Percentiles rank a stretch among this genome's conserved stretches.
Evolutionary conservation across 2,113 vertebrate genomes (phyloP).

Genomic region (Anhinga anhinga): DNA sequence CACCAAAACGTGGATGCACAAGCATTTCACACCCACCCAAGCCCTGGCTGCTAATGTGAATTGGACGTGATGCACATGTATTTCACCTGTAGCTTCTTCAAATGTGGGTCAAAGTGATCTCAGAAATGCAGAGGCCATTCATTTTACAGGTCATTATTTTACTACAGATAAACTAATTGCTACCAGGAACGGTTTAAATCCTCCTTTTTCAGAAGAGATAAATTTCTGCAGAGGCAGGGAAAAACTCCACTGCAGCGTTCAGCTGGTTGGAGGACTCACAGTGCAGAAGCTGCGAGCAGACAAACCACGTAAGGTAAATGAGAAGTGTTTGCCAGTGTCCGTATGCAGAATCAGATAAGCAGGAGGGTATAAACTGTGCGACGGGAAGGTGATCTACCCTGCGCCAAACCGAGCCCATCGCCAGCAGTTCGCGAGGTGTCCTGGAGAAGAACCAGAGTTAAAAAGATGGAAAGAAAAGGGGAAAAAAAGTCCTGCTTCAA

Average conservation of each 20-base stretch:
- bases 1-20: neutral
- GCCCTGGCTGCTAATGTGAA: neutral
- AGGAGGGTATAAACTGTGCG: neutral
- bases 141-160: neutral
- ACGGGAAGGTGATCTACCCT: neutral
- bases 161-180: neutral
- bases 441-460: neutral
- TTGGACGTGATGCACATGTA: accelerated
- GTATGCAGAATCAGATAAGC: neutral
- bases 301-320: accelerated
- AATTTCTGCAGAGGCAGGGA: neutral
- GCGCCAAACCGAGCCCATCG: neutral
- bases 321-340: neutral
- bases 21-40: neutral
- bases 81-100: neutral
- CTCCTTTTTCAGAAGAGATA: neutral
- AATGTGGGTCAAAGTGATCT: neutral
- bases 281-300: neutral
- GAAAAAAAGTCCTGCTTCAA: neutral
- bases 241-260: neutral
- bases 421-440: neutral
- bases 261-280: neutral
- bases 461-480: neutral
- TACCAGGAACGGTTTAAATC: neutral
- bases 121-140: neutral